These are phyloP conservation scores for Myotis daubentonii DNA, from an alignment of 2,797 vertebrate species.

Conservation along the genomic window DNA sequence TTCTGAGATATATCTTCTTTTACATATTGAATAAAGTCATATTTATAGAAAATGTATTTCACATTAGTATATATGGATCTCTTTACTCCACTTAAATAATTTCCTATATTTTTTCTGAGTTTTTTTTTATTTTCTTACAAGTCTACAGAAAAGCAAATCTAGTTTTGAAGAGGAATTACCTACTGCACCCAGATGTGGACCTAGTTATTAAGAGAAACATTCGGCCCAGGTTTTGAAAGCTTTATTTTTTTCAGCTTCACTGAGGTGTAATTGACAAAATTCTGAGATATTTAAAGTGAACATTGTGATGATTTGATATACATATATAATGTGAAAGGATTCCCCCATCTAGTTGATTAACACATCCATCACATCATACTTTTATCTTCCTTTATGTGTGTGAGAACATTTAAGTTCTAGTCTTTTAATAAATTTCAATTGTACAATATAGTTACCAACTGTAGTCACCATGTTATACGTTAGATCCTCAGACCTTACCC, in stretches of 20 bases:
- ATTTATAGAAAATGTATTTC: neutral
- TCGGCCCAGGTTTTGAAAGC: neutral
- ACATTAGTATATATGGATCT: neutral
- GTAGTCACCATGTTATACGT: neutral
- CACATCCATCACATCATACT: neutral
- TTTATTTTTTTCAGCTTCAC: neutral
- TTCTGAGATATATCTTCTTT: neutral
- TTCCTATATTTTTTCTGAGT: neutral
- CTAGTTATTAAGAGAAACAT: neutral
- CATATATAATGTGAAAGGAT: neutral
- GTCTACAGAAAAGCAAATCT: neutral
- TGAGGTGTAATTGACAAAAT: neutral
- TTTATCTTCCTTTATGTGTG: neutral
- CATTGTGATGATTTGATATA: neutral
- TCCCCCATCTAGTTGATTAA: neutral
- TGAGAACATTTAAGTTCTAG: neutral
- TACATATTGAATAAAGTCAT: neutral
- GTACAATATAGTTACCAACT: neutral
- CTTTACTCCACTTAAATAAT: neutral
- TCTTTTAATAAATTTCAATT: neutral
- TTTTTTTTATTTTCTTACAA: neutral
- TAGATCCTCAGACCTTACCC: neutral
- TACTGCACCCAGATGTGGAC: neutral
- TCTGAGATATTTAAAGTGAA: neutral
- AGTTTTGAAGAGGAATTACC: neutral